These are phyloP conservation scores for Pipistrellus pipistrellus DNA, from an alignment of 2,797 vertebrate species.

Conservation along the genomic window DNA sequence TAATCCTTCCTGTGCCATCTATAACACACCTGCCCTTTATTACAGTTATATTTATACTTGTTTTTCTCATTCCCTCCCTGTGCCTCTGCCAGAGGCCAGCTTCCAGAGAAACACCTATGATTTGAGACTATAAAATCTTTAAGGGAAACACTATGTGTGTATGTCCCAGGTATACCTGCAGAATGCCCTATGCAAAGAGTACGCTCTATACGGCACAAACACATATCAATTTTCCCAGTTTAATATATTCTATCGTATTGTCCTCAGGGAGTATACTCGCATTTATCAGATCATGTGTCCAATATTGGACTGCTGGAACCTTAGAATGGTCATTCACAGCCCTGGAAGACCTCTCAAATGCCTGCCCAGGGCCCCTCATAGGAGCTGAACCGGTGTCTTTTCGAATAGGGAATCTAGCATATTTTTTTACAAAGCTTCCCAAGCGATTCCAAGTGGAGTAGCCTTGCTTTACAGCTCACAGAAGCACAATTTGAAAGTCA, in stretches of 20 bases:
- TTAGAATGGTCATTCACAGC: neutral
- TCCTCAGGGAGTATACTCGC: neutral
- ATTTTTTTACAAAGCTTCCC: neutral
- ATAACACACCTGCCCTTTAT: conserved; percentile 11
- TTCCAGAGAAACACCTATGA: too few relatives aligned
- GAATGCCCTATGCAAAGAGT: neutral
- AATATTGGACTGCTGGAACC: neutral
- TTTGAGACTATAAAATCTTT: neutral
- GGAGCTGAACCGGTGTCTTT: neutral
- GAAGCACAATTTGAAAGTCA: conserved; percentile 18
- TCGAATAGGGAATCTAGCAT: neutral
- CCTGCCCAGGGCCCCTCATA: neutral
- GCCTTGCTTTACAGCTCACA: conserved; percentile 11
- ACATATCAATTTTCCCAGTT: neutral
- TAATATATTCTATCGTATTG: neutral
- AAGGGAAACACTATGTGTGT: neutral
- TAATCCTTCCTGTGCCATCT: neutral
- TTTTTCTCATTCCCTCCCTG: neutral
- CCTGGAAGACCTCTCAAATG: neutral
- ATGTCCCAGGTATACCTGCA: neutral
- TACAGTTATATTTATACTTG: conserved; percentile 33
- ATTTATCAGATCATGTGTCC: neutral
- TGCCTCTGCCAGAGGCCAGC: neutral
- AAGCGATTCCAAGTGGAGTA: conserved; percentile 10
- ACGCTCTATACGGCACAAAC: neutral